These are phyloP conservation scores for Pollenia griseotomentosa DNA, from an alignment of 2,888 invertebrate species.

Conservation along the genomic window DNA sequence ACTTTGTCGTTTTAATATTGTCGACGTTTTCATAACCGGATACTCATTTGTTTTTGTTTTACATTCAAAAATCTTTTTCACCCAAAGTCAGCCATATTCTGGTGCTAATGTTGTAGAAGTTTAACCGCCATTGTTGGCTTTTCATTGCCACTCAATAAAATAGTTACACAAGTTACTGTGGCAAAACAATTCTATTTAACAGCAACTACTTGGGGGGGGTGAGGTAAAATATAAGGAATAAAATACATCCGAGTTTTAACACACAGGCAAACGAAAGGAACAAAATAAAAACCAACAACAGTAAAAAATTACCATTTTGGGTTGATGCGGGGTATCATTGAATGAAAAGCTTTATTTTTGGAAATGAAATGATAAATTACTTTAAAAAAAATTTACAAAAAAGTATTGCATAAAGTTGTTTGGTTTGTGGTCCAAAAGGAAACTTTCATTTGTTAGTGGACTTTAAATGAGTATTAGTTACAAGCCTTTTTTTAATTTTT, in stretches of 20 bases:
- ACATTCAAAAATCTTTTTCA: slow-evolving; percentile 22
- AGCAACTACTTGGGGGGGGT: slow-evolving; percentile 7
- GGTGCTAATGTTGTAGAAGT: slow-evolving; percentile 55
- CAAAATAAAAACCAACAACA: slow-evolving; percentile 36
- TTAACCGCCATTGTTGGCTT: slow-evolving; percentile 74
- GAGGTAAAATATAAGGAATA: slow-evolving; percentile 26
- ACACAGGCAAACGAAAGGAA: not conserved
- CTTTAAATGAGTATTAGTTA: slow-evolving; percentile 40
- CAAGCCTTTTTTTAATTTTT: not conserved
- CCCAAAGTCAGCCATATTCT: slow-evolving; percentile 59
- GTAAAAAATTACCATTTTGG: slow-evolving; percentile 67
- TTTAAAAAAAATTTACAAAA: slow-evolving; percentile 19
- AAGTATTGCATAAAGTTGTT: slow-evolving; percentile 5
- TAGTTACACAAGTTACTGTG: slow-evolving; percentile 45
- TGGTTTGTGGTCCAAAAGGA: slow-evolving; percentile 43
- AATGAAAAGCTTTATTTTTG: slow-evolving; percentile 54
- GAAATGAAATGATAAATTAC: slow-evolving; percentile 64
- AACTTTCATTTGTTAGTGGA: slow-evolving; percentile 55
- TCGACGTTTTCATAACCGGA: slow-evolving; percentile 77
- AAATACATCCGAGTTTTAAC: slow-evolving; percentile 20
- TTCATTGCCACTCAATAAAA: slow-evolving; percentile 72
- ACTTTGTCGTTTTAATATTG: slow-evolving; percentile 84
- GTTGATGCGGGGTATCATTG: slow-evolving; percentile 41
- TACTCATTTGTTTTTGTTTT: slow-evolving; percentile 79
- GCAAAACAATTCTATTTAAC: slow-evolving; percentile 25